phyloP scores from a whole-genome alignment of 2,113 vertebrate genomes.

The Malaclemys terrapin region DNA sequence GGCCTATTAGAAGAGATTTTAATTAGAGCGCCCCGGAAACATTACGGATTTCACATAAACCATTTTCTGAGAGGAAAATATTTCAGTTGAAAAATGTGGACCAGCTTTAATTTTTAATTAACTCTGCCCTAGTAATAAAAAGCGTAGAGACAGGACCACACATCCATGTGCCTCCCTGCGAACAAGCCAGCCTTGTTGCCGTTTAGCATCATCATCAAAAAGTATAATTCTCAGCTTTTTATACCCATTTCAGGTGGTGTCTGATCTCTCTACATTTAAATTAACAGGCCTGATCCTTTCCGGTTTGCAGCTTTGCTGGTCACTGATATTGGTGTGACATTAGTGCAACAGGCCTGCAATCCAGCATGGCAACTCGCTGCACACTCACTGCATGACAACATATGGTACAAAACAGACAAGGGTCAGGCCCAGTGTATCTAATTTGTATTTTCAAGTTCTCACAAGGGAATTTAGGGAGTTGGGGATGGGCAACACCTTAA shows the following conservation, averaged over 20 bases:
- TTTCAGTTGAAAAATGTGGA: background rate
- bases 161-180: background rate
- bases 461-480: background rate
- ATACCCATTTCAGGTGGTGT: background rate
- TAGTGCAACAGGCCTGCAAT: background rate
- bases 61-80: background rate
- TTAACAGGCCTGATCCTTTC: background rate
- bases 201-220: background rate
- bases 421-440: background rate
- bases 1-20: background rate
- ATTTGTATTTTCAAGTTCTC: background rate
- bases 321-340: background rate
- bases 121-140: background rate
- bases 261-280: conserved; percentile 11
- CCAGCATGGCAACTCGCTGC: background rate
- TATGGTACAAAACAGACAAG: background rate
- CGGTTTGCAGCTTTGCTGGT: background rate
- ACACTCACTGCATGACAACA: background rate
- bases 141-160: background rate
- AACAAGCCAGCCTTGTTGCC: background rate
- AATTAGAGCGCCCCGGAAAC: background rate
- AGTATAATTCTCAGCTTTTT: background rate
- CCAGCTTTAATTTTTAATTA: background rate
- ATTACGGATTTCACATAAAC: background rate
- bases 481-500: background rate